These are phyloP conservation scores for Steinernema feltiae DNA, from an alignment of 1,140 invertebrate genomes.

Conservation along the genomic window DNA sequence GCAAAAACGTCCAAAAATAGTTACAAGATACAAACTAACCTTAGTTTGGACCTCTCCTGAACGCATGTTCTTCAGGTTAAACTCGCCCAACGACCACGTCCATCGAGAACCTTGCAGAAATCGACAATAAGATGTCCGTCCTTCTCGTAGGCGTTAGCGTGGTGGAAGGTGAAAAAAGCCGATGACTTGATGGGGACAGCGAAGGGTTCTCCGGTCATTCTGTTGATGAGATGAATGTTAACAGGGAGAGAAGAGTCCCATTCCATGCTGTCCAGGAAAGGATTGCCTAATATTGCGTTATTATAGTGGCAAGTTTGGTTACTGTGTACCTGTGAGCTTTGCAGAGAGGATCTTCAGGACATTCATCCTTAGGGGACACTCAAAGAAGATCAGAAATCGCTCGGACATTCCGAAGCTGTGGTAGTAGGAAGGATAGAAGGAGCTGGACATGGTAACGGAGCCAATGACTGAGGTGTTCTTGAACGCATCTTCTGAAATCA, in stretches of 20 bases:
- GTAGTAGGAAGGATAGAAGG: slow-evolving; percentile 58
- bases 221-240: slow-evolving; percentile 59
- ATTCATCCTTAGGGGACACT: slow-evolving; percentile 23
- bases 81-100: not conserved
- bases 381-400: slow-evolving; percentile 55
- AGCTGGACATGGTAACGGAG: not conserved
- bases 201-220: slow-evolving; percentile 59
- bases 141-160: slow-evolving; percentile 64
- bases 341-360: slow-evolving; percentile 17
- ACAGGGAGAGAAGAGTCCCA: slow-evolving; percentile 60
- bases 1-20: not conserved
- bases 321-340: not conserved
- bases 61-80: slow-evolving; percentile 24
- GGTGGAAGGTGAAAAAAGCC: slow-evolving; percentile 63
- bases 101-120: slow-evolving; percentile 29
- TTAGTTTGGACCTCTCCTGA: slow-evolving; percentile 20
- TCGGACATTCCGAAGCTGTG: slow-evolving; percentile 64
- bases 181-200: slow-evolving; percentile 47
- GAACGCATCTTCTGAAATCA: not conserved
- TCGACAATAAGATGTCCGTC: slow-evolving; percentile 61
- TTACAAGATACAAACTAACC: not conserved
- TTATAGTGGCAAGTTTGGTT: slow-evolving; percentile 18
- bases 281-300: slow-evolving; percentile 48
- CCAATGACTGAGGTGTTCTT: not conserved
- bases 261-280: slow-evolving; percentile 61